phyloP scores from a whole-genome alignment of 2,113 vertebrate genomes.

The Pongo abelii region DNA sequence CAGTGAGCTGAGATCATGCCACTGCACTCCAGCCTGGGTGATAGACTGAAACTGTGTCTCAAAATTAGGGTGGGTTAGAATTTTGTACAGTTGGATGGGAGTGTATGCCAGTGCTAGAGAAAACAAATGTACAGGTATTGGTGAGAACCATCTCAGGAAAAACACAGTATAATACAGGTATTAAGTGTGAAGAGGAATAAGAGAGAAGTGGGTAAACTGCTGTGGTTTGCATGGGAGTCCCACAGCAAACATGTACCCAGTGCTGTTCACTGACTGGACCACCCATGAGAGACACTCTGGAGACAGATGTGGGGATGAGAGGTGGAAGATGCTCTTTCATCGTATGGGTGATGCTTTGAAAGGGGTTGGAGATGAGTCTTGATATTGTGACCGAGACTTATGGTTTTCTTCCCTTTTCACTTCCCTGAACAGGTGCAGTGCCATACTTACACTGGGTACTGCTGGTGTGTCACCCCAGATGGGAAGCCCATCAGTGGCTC shows the following conservation, averaged over 20 bases:
- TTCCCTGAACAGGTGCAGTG: slow-evolving; percentile 93
- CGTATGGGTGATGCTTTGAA: not conserved
- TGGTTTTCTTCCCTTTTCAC: slow-evolving; percentile 43
- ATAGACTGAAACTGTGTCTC: too few relatives aligned
- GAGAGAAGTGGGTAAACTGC: not conserved
- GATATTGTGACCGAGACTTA: slow-evolving; percentile 9
- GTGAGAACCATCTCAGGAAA: not conserved
- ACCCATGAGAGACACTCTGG: not conserved
- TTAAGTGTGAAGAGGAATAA: not conserved
- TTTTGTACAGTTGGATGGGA: not conserved
- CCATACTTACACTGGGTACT: slow-evolving; percentile 98
- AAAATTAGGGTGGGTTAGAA: not conserved
- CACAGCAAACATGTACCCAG: not conserved
- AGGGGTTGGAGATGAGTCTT: not conserved
- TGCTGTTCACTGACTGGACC: not conserved
- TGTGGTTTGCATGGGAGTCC: not conserved
- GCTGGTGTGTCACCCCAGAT: slow-evolving; percentile 97
- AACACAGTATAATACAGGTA: not conserved
- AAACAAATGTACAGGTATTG: not conserved
- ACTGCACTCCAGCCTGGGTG: too few relatives aligned
- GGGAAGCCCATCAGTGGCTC: slow-evolving; percentile 98
- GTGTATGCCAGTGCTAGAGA: not conserved
- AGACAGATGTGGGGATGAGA: not conserved
- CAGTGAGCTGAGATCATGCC: too few relatives aligned
- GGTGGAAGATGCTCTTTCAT: not conserved